Evolutionary conservation across 53 echinoderm and acorn worm species (phyloP), one percentile per base, ranked within the genome.

Genomic region (Temnopleurus reevesii): DNA sequence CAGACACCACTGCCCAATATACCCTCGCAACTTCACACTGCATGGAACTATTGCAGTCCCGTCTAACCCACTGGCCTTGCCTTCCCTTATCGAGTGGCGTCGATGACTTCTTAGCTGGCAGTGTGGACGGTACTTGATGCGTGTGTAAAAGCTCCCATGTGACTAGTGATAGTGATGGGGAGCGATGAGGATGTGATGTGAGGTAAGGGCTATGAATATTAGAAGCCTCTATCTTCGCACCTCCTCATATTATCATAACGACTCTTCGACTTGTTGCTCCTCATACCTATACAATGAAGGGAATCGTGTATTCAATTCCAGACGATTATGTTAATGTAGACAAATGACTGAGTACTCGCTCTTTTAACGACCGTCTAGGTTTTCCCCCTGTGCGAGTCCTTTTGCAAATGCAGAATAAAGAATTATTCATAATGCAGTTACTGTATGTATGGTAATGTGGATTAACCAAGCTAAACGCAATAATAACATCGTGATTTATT

Each of bases 191-290:
- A 71, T 41, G 79, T 24, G 79, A 79, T 26, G 49, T 24, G 49
- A 12, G 46, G 46, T 79, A 47, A 79, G 49, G n/a, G 51, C 25
- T 47, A 79, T 79, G 49, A 46, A 79, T 79, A 79, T 79, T 79
- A 79, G 79, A 79, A 79, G 79, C 49, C 45, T 77, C 9, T 27
- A 13, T 64, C 64, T 77, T 77, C 55, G 8, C 55, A 28, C 81
- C 15, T 55, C 55, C 4, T 36, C 28, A 13, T 56, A 83, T 83
- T 55, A 83, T 55, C 82, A 83, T 83, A 83, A 83, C 83, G 83
- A 83, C 49, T 83, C 83, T 83, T 51, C 56, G 17, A 83, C 83
- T 55, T 83, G 83, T 83, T 83, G 83, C 83, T 83, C 49, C 8
- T 45, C 35, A 36, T 43, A 46, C n/a, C 19, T 28, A 12, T 29